These are phyloP conservation scores for Conops quadrifasciatus DNA, from an alignment of 2,888 invertebrate species.

Conservation along the genomic window DNA sequence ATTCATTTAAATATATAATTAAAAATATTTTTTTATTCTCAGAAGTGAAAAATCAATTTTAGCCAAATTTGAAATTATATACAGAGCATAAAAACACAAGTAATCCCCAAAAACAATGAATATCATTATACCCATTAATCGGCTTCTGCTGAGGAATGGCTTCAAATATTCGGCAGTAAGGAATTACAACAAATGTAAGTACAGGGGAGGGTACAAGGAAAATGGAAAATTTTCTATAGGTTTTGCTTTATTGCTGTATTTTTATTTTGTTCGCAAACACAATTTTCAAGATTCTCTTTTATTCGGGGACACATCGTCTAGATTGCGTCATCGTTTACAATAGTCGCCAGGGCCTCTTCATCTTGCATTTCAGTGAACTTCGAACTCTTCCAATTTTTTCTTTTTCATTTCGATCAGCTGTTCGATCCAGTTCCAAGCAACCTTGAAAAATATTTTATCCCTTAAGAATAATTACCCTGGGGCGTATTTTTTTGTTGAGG, in stretches of 20 bases:
- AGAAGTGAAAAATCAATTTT: conserved; percentile 28
- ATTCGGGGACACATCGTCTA: not conserved
- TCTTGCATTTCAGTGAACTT: not conserved
- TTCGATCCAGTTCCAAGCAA: not conserved
- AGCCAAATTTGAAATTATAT: conserved; percentile 21
- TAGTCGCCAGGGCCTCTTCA: not conserved
- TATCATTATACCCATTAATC: conserved; percentile 21
- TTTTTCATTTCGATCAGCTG: not conserved
- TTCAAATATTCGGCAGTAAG: conserved; percentile 11
- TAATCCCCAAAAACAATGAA: conserved; percentile 25
- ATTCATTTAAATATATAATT: conserved; percentile 4
- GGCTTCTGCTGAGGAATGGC: conserved; percentile 15
- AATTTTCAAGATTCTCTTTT: not conserved
- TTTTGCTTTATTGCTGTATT: not conserved
- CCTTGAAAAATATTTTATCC: not conserved
- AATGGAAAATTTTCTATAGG: conserved; percentile 24
- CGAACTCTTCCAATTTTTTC: not conserved
- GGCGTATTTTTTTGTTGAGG: too few relatives aligned
- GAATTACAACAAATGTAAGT: conserved; percentile 32
- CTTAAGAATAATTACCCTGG: too few relatives aligned
- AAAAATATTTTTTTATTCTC: conserved; percentile 1
- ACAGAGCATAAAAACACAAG: not conserved
- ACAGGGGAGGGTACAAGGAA: not conserved
- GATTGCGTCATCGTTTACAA: conserved; percentile 13
- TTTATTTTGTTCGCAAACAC: not conserved